Evolutionary conservation across 2,888 invertebrate genomes (phyloP), one percentile per base, ranked within the genome.

Genomic region (Sinotaia quadrata): DNA sequence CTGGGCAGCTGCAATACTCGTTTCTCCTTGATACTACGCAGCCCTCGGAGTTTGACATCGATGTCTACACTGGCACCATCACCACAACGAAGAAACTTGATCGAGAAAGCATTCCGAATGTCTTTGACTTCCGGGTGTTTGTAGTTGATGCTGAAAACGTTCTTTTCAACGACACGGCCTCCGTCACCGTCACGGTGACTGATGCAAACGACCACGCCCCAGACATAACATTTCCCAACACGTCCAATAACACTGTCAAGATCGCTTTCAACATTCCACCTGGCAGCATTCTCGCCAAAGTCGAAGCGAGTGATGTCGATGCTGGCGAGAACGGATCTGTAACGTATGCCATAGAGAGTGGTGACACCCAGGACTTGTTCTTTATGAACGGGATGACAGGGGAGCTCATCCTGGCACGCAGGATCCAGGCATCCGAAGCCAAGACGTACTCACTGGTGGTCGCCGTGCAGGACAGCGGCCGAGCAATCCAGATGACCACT

Each of bases 321-420:
- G 70, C 67, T 0, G 81, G 79, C 0, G 73, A 75, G 31, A 83
- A 83, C 83, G 77, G 84, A 7, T 63, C 72, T 34, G 63, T 84
- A 47, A 71, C 69, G 21, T 83, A 73, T 67, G 68, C 72, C 33
- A 71, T 83, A 41, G 69, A 76, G 8, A 73, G 71, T 41, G 88
- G 89, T 15, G 89, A 89, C 68, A 88, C 87, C 61, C 84, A 87
- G 4, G 79, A 78, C 4, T 80, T 89, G 58, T 90, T 90, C 78
- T 81, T 78, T 58, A 85, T 90, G 59, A 87, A 89, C 65, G 72
- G 82, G 2, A 70, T 81, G 3, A 81, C 82, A 15, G 90, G 90
- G 1, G 87, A 86, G 41, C 84, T 90, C n/a, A 76, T 76, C 37
- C 73, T 85, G 1, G 76, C 73, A 4, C 76, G 76, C 47, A 72